Evolutionary conservation across 2,888 invertebrate genomes (phyloP).

Genomic region (Standfussiana lucernea): DNA sequence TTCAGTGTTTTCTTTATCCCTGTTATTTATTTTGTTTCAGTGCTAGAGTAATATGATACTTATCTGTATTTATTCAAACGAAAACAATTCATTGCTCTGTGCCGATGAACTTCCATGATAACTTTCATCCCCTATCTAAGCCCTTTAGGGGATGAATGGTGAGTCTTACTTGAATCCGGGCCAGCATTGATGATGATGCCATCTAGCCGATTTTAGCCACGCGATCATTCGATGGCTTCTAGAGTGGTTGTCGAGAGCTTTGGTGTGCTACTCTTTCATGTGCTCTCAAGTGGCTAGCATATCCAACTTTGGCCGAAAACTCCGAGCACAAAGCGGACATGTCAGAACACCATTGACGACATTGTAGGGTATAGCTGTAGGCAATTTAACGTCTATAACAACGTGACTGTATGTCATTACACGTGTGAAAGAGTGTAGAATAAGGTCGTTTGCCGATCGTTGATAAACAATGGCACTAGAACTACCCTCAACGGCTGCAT

Average conservation of each 20-base stretch:
- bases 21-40: conserved; percentile 2
- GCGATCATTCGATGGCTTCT: too few relatives aligned
- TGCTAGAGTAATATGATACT: conserved; percentile 2
- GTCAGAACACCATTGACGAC: too few relatives aligned
- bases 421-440: conserved; percentile 31
- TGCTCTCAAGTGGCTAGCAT: not conserved
- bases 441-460: conserved; percentile 23
- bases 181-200: not conserved
- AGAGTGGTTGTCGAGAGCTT: too few relatives aligned
- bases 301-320: not conserved
- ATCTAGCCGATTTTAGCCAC: too few relatives aligned
- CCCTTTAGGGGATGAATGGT: not conserved
- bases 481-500: conserved; percentile 8
- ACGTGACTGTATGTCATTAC: conserved; percentile 17
- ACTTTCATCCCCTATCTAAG: not conserved
- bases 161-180: not conserved
- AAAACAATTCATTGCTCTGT: not conserved
- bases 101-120: not conserved
- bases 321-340: too few relatives aligned
- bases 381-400: not conserved
- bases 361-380: too few relatives aligned
- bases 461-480: conserved; percentile 40
- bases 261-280: too few relatives aligned
- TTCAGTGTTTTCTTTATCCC: not conserved
- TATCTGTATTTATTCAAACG: not conserved